A percentile compares a stretch with the other conserved stretches of the same genome.
These are phyloP conservation scores for Agrotis puta DNA, from an alignment of 2,888 invertebrate species.

Conservation along the genomic window DNA sequence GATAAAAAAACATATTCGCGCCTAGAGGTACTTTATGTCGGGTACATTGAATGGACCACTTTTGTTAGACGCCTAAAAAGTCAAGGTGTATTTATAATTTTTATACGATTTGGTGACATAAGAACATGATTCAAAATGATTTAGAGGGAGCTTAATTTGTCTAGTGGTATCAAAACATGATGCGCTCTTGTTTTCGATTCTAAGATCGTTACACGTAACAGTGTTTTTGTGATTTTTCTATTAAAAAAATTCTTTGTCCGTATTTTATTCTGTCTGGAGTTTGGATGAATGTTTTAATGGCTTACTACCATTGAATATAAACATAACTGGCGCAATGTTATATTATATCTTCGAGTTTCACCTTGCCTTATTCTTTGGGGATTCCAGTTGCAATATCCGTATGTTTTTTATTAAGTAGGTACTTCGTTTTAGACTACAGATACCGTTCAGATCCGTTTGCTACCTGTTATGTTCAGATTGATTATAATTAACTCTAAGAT, in stretches of 20 bases:
- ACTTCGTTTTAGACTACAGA: background rate
- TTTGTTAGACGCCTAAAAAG: no score
- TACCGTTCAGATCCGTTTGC: background rate
- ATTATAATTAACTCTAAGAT: background rate
- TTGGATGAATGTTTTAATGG: no score
- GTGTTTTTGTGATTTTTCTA: no score
- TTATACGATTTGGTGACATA: no score
- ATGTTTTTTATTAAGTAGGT: background rate
- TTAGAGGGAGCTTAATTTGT: background rate
- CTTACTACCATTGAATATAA: no score
- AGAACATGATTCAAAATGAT: background rate
- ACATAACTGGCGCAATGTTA: background rate
- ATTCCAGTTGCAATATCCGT: background rate
- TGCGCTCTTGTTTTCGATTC: background rate
- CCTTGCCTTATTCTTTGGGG: background rate
- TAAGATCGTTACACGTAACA: background rate
- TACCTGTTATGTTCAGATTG: background rate
- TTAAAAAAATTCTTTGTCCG: no score
- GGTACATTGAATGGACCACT: no score
- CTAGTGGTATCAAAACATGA: background rate
- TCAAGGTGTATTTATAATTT: no score
- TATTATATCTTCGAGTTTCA: no score
- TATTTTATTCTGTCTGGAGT: no score
- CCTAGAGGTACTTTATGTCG: no score
- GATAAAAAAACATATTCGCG: no score